phyloP scores from a whole-genome alignment of 92 coral and sea anemone genomes.

The Epizoanthus illoricatus region DNA sequence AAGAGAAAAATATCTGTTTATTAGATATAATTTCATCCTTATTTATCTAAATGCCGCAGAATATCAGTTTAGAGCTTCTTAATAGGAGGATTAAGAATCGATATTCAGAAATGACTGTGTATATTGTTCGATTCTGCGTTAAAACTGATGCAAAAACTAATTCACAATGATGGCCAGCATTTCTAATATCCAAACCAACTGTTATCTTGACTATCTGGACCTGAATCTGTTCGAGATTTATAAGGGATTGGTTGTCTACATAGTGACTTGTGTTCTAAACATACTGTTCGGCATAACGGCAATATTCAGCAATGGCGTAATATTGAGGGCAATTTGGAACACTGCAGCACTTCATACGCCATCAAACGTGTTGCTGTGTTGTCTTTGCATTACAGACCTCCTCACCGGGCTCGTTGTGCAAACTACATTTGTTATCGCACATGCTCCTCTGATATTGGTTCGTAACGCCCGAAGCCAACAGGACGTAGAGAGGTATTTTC shows the following conservation, averaged over 20 bases:
- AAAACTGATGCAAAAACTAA: no score
- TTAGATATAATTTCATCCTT: no score
- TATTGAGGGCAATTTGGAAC: not conserved
- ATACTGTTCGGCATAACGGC: not conserved
- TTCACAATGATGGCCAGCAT: not conserved
- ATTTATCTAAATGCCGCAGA: no score
- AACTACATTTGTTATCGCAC: not conserved
- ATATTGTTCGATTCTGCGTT: no score
- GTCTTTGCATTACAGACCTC: not conserved
- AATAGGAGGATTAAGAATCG: no score
- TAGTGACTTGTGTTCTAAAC: constrained; percentile 6
- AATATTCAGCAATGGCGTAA: not conserved
- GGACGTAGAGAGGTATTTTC: not conserved
- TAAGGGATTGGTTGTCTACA: not conserved
- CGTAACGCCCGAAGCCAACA: not conserved
- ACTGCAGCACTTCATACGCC: not conserved
- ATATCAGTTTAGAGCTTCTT: no score
- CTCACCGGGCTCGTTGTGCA: not conserved
- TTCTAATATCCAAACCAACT: not conserved
- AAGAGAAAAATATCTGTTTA: no score
- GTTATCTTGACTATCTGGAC: not conserved
- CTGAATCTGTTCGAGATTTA: not conserved
- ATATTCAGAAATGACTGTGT: no score
- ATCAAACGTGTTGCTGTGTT: not conserved
- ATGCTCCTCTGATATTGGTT: not conserved